Conservation (phyloP, 2,797 vertebrate species). For the Scomberomorus guttatus region DNA sequence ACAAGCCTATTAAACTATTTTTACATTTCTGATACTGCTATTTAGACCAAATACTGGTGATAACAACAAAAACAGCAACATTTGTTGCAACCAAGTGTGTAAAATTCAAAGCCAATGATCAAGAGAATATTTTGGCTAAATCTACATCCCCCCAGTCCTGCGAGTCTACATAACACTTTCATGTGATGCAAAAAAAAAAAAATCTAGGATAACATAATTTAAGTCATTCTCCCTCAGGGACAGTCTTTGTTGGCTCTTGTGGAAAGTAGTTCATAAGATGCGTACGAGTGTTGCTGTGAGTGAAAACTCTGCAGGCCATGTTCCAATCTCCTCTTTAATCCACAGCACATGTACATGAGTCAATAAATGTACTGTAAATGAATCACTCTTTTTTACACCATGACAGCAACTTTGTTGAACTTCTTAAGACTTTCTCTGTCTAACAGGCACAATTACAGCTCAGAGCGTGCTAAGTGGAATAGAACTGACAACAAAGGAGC, state of each 20-base stretch:
- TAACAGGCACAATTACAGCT: conserved; percentile 61
- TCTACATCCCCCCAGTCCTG: not conserved
- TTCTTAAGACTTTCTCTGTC: conserved; percentile 57
- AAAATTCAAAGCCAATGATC: conserved; percentile 5
- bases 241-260: conserved; percentile 35
- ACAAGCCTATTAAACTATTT: not conserved
- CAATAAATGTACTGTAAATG: conserved; percentile 28
- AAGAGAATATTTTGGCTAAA: conserved; percentile 2
- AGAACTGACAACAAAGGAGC: conserved; percentile 62
- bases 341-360: conserved; percentile 11
- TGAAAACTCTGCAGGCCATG: conserved; percentile 46
- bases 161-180: conserved; percentile 4
- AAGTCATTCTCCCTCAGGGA: conserved; percentile 32
- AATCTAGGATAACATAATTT: conserved; percentile 40
- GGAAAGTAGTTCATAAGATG: conserved; percentile 53
- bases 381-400: conserved; percentile 48
- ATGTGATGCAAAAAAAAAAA: conserved; percentile 10
- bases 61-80: not conserved
- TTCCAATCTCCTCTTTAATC: conserved; percentile 41
- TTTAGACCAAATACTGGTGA: not conserved
- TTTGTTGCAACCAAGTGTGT: not conserved
- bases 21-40: not conserved
- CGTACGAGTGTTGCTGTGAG: conserved; percentile 31
- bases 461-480: conserved; percentile 44
- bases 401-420: conserved; percentile 64